A percentile compares a stretch with the other conserved stretches of the same genome.
Evolutionary conservation across 2,888 invertebrate genomes (phyloP).

Genomic region (Mythimna impura): DNA sequence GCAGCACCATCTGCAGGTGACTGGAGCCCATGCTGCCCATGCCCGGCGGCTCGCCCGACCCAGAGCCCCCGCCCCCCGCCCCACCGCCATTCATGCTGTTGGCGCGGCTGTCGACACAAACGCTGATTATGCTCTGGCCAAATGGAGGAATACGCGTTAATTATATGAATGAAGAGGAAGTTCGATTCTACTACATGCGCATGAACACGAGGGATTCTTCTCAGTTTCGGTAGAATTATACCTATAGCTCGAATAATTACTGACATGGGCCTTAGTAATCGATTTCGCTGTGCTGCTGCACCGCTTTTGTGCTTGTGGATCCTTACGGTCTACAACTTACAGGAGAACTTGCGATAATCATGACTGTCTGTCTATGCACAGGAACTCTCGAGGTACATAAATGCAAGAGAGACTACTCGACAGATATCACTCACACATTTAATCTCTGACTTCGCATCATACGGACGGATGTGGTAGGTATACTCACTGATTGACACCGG

Average conservation of each 20-base stretch:
- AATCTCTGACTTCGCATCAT: background rate
- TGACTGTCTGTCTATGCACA: no score
- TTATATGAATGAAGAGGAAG: background rate
- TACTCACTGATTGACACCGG: conserved; percentile 72
- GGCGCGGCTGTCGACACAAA: conserved; percentile 68
- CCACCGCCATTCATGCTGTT: conserved; percentile 79
- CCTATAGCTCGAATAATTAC: no score
- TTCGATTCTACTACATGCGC: background rate
- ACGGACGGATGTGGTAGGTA: background rate
- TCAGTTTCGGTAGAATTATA: background rate
- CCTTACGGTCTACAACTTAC: background rate
- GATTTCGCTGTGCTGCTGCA: background rate
- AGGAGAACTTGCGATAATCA: background rate
- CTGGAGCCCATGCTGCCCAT: conserved; percentile 67
- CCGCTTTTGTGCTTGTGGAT: background rate
- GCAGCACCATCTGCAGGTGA: conserved; percentile 88
- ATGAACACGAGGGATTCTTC: background rate
- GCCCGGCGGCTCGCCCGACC: conserved; percentile 26
- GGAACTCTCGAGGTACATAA: no score
- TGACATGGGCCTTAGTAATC: background rate
- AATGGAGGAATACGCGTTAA: background rate
- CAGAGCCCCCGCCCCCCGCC: conserved; percentile 47
- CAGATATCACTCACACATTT: background rate
- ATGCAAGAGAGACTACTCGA: background rate
- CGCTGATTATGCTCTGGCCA: background rate